phyloP scores from a whole-genome alignment of 2,797 vertebrate species.

The Sternotherus odoratus region DNA sequence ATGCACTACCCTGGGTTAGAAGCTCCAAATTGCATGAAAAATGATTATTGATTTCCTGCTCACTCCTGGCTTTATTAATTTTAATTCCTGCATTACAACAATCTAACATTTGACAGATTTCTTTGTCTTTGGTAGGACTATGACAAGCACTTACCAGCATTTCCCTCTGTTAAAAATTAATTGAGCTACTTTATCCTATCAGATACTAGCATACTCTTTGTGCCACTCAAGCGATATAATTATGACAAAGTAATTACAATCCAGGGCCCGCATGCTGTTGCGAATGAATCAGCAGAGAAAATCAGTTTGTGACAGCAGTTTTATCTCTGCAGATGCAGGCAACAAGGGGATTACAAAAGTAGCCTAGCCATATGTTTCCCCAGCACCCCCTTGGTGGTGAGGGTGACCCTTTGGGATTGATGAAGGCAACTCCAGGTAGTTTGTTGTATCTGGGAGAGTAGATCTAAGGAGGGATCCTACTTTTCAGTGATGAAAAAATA shows the following conservation, averaged over 20 bases:
- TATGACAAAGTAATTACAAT: slow-evolving; percentile 73
- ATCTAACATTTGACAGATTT: slow-evolving; percentile 64
- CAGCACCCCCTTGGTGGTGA: not conserved
- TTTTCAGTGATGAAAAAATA: too few relatives aligned
- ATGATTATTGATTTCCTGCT: slow-evolving; percentile 69
- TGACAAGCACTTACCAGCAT: slow-evolving; percentile 55
- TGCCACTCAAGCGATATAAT: slow-evolving; percentile 72
- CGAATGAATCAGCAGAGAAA: slow-evolving; percentile 68
- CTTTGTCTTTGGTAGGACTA: slow-evolving; percentile 68
- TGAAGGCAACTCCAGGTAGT: not conserved
- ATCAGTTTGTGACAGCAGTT: slow-evolving; percentile 55
- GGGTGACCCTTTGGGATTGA: slow-evolving; percentile 59
- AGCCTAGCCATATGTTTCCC: slow-evolving; percentile 19
- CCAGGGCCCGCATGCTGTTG: slow-evolving; percentile 56
- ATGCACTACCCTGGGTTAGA: slow-evolving; percentile 42
- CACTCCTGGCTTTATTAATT: slow-evolving; percentile 72
- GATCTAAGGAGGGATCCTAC: not conserved
- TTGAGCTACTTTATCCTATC: slow-evolving; percentile 76
- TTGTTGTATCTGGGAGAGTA: not conserved
- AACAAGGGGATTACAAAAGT: not conserved
- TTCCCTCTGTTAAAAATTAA: slow-evolving; percentile 75
- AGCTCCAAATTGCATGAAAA: slow-evolving; percentile 53
- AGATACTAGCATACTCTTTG: slow-evolving; percentile 67
- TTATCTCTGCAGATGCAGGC: slow-evolving; percentile 37
- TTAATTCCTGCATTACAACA: slow-evolving; percentile 38